Percentiles rank a stretch among this genome's conserved stretches.
These are phyloP conservation scores for Phoenicopterus ruber DNA, from an alignment of 2,113 vertebrate genomes.

Conservation along the genomic window DNA sequence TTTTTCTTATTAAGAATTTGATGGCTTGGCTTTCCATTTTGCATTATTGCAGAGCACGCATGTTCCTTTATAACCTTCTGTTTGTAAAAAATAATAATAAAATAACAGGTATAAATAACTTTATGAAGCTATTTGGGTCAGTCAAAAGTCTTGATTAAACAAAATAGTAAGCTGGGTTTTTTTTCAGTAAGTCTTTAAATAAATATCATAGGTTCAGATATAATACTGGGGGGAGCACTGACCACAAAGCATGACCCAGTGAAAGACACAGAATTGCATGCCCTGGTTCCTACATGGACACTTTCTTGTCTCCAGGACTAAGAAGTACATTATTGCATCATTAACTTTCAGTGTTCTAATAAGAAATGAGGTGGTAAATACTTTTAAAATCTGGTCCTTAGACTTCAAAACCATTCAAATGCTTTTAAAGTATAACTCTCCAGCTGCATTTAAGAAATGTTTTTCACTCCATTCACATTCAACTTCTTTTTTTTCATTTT, in stretches of 20 bases:
- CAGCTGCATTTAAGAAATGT: background rate
- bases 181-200: background rate
- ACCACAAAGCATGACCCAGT: background rate
- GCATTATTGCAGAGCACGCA: background rate
- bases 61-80: background rate
- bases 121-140: background rate
- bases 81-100: background rate
- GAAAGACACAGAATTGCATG: background rate
- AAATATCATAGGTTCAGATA: background rate
- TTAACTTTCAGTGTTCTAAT: background rate
- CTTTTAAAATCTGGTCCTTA: background rate
- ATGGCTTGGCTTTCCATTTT: background rate
- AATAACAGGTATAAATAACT: background rate
- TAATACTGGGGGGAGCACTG: background rate
- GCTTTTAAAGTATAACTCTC: background rate
- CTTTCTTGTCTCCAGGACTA: background rate
- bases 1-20: background rate
- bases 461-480: background rate
- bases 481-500: background rate
- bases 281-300: background rate
- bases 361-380: background rate
- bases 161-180: fast-evolving
- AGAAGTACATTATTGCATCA: background rate
- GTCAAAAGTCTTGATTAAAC: background rate
- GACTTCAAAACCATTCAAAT: background rate